These are phyloP conservation scores for Argyrosomus regius DNA, from an alignment of 2,797 vertebrate species.

Conservation along the genomic window DNA sequence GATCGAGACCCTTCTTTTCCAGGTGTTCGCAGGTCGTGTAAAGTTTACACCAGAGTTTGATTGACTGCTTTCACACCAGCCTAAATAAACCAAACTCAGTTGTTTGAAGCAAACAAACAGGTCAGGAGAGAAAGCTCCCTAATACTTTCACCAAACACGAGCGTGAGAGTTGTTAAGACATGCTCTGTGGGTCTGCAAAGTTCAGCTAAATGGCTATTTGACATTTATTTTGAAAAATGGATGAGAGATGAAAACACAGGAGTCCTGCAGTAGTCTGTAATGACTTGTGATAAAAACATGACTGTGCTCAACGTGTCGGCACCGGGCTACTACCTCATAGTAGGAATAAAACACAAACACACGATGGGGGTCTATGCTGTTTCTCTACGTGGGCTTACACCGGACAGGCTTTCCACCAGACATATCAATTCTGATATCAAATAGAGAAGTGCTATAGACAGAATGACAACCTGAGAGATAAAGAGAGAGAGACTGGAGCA, in stretches of 20 bases:
- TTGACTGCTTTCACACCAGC: not conserved
- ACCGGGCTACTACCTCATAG: not conserved
- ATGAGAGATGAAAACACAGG: not conserved
- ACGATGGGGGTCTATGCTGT: not conserved
- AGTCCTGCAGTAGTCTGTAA: not conserved
- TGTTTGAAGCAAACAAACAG: not conserved
- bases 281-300: not conserved
- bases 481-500: conserved; percentile 12
- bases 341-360: not conserved
- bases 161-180: not conserved
- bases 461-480: conserved; percentile 26
- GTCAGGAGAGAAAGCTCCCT: not conserved
- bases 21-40: too few relatives aligned
- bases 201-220: not conserved
- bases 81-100: not conserved
- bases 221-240: not conserved
- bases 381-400: not conserved
- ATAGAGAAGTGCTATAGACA: conserved; percentile 26
- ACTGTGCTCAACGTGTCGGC: not conserved
- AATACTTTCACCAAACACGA: not conserved
- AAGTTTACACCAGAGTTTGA: not conserved
- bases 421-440: conserved; percentile 26
- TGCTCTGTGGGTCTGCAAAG: not conserved
- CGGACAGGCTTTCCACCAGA: conserved; percentile 24
- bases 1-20: not conserved